phyloP scores from a whole-genome alignment of 2,888 invertebrate genomes.

The Cylindroiulus punctatus region DNA sequence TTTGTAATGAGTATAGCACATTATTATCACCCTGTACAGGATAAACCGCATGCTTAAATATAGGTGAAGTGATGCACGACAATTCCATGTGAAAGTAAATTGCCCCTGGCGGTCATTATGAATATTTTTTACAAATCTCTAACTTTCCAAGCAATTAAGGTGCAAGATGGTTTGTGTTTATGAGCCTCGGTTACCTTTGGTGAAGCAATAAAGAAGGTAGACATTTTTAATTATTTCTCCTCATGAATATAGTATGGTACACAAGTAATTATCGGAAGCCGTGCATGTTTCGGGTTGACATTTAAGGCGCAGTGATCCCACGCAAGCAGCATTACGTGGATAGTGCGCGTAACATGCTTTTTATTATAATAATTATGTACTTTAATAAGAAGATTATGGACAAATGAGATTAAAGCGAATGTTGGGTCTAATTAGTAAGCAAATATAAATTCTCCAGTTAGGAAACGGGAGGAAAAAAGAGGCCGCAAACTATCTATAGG shows the following conservation, averaged over 20 bases:
- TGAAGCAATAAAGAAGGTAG: slow-evolving; percentile 14
- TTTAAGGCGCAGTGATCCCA: slow-evolving; percentile 43
- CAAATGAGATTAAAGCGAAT: slow-evolving; percentile 40
- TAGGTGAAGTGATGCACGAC: not conserved
- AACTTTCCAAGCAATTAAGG: slow-evolving; percentile 22
- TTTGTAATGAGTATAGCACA: too few relatives aligned
- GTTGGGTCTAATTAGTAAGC: slow-evolving; percentile 20
- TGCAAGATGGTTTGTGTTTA: slow-evolving; percentile 19
- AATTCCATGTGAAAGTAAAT: not conserved
- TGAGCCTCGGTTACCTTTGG: slow-evolving; percentile 36
- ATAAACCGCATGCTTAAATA: not conserved
- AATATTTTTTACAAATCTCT: not conserved
- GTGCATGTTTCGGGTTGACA: slow-evolving; percentile 1
- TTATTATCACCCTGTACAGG: too few relatives aligned
- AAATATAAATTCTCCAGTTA: not conserved
- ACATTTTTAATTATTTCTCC: slow-evolving; percentile 41
- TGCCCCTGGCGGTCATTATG: not conserved
- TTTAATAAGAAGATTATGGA: slow-evolving; percentile 46
- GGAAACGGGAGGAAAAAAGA: not conserved
- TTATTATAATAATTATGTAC: slow-evolving; percentile 47
- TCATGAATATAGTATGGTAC: not conserved
- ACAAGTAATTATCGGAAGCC: slow-evolving; percentile 31
- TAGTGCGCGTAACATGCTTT: slow-evolving; percentile 40
- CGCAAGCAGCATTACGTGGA: slow-evolving; percentile 7
- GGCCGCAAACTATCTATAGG: not conserved